Base-by-base conservation (phyloP, 2,888 invertebrate genomes). In the Lasioglossum lativentre region DNA sequence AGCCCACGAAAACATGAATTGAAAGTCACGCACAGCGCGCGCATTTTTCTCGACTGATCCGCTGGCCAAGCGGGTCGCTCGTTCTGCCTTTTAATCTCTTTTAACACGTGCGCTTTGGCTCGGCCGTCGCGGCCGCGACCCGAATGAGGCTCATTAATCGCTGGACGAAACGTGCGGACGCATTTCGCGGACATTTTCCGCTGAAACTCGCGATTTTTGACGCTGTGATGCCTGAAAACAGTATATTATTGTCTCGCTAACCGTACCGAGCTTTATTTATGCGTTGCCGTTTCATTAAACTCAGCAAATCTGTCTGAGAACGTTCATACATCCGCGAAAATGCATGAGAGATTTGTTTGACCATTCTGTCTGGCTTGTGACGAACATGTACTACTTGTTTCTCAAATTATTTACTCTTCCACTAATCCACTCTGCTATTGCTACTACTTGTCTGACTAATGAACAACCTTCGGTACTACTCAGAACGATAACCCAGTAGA, bases 81-180 rank as follows among this genome's bases (percentile, higher is more conserved):
- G 74, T 84, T 85, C 75, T 63, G 74, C 78, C 59, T 78, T 85
- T 85, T 85, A 84, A 85, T 85, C 85, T 78, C 78, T 63, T 85
- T 85, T 78, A 85, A 85, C 78, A 59, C 42, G 68, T 42, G 76
- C 52, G 76, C 56, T 70, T 73, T 80, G 40, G 40, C 59, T 27
- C 5, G 27, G 42, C 63, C 63, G 66, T 56, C 42, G 70, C 73
- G n/a, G 79, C 47, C 70, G 27, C 68, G 47, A 40, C 78, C 74
- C 40, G 74, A 84, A 84, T 83, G 84, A 83, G 47, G 34, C 47
- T 78, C 84, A 84, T 85, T 85, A 85, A 85, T 78, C 85, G 84
- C 68, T 59, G 42, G 42, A 59, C 70, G 63, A 75, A 84, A 84
- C 40, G 71, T 38, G 74, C 78, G 52, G 23, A 75, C 74, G 74